phyloP scores from a whole-genome alignment of 2,888 invertebrate genomes.

The Caenorhabditis sp. region DNA sequence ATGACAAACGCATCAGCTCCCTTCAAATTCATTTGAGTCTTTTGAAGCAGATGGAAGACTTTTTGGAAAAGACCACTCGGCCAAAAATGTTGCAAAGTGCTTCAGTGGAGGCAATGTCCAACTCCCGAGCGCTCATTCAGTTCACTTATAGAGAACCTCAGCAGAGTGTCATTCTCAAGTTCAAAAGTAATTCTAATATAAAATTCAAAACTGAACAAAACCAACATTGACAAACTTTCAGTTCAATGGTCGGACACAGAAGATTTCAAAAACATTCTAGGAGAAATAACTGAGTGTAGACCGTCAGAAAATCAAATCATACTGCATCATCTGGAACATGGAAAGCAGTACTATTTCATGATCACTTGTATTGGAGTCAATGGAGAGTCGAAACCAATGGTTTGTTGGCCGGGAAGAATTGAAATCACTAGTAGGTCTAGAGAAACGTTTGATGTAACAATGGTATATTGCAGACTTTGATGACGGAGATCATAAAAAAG shows the following conservation, averaged over 20 bases:
- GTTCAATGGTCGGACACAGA: constrained; percentile 95
- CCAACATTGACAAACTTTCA: constrained; percentile 85
- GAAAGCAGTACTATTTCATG: constrained; percentile 87
- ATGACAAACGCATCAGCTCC: constrained; percentile 49
- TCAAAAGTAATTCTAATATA: constrained; percentile 69
- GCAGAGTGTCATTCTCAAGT: constrained; percentile 67
- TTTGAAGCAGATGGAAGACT: constrained; percentile 51
- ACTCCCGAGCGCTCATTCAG: constrained; percentile 51
- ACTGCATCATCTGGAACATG: constrained; percentile 50
- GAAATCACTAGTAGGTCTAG: constrained; percentile 87
- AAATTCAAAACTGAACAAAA: too few species aligned
- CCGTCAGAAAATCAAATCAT: constrained; percentile 34
- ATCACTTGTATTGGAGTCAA: constrained; percentile 95
- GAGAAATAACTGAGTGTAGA: constrained; percentile 54
- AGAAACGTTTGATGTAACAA: background rate
- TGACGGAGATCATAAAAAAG: constrained; percentile 72
- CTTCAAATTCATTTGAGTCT: constrained; percentile 50
- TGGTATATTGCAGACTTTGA: constrained; percentile 71
- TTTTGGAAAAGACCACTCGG: constrained; percentile 37
- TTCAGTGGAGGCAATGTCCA: constrained; percentile 66
- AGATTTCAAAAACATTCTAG: constrained; percentile 90
- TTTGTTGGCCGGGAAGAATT: constrained; percentile 90
- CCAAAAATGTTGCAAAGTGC: constrained; percentile 44
- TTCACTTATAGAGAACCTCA: constrained; percentile 53
- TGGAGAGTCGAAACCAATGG: constrained; percentile 90